Base-by-base conservation (phyloP, 2,888 invertebrate genomes). In the Perdita meconis region DNA sequence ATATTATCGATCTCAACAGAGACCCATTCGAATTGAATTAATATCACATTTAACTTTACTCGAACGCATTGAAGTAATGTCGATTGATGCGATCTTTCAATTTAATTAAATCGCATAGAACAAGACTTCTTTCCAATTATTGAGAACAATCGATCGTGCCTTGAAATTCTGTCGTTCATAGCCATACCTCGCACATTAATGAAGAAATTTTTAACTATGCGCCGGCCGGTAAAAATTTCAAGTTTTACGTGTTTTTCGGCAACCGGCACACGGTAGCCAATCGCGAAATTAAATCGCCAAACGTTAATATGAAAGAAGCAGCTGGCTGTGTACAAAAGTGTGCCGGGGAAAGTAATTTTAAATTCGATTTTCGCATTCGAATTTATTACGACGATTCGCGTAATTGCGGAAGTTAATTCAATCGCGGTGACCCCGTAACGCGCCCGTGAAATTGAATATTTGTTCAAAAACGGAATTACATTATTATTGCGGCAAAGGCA, bases 321-420 rank as follows among this genome's bases (percentile, higher is more conserved):
- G 19, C 55, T 22, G 42, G 24, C 66, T 59, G 67, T 72, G 42
- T 72, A 66, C 66, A 59, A 59, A 34, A 59, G 34, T 34, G 57
- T 24, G 36, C 71, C 26, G 19, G 67, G 40, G 63, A 44, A 72
- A 67, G 36, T 60, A 67, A 72, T 72, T 72, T 72, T 67, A 72
- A 67, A 67, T 72, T 72, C 59, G 72, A 67, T 66, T 67, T 44
- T 10, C 36, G 22, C 24, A 44, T 44, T 13, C n/a, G 65, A 65
- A 71, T 65, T 65, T 51, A 71, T 66, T 10, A 50, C 70, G 38
- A 40, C 71, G 22, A 59, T 57, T 57, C 66, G 8, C 19, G 42
- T 60, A 67, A 72, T 72, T 72, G 19, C 53, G 22, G 13, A 22
- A 26, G 67, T 55, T 72, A 72, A 72, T 67, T 60, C 44, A 38